A percentile compares a stretch with the other conserved stretches of the same genome.
Evolutionary conservation across 2,797 vertebrate species (phyloP).

Genomic region (Pseudotriccus pelzelni): DNA sequence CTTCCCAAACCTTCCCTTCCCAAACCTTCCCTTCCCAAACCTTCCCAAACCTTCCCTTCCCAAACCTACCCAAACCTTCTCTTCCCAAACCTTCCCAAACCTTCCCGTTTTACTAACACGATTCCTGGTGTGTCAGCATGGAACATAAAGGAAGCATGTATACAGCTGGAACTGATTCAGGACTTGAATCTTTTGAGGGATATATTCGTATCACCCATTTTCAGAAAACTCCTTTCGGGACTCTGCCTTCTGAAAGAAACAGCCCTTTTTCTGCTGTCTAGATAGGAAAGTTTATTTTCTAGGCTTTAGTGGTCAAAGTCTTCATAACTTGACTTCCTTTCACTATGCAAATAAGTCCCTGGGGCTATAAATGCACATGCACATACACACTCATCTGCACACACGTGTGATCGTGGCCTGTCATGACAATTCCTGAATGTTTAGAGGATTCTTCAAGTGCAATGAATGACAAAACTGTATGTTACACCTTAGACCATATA

Average conservation of each 20-base stretch:
- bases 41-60: too few species aligned
- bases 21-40: too few species aligned
- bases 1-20: too few species aligned
- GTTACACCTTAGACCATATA: background rate
- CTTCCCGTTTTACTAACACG: background rate
- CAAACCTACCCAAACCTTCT: too few species aligned
- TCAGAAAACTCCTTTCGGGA: background rate
- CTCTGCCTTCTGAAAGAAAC: background rate
- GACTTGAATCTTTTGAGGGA: background rate
- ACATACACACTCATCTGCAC: rapidly evolving
- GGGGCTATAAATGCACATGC: background rate
- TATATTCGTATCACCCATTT: background rate
- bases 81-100: too few species aligned
- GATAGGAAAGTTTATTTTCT: background rate
- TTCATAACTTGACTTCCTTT: background rate
- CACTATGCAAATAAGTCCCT: background rate
- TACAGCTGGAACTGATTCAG: background rate
- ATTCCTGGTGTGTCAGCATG: background rate
- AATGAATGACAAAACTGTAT: background rate
- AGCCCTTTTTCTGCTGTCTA: background rate
- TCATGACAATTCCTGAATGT: background rate
- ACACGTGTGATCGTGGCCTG: rapidly evolving
- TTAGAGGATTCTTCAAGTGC: background rate
- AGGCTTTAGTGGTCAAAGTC: background rate
- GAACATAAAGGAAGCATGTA: background rate